A percentile compares a stretch with the other conserved stretches of the same genome.
phyloP scores from a whole-genome alignment of 2,888 invertebrate genomes.

The Drosophila dives region DNA sequence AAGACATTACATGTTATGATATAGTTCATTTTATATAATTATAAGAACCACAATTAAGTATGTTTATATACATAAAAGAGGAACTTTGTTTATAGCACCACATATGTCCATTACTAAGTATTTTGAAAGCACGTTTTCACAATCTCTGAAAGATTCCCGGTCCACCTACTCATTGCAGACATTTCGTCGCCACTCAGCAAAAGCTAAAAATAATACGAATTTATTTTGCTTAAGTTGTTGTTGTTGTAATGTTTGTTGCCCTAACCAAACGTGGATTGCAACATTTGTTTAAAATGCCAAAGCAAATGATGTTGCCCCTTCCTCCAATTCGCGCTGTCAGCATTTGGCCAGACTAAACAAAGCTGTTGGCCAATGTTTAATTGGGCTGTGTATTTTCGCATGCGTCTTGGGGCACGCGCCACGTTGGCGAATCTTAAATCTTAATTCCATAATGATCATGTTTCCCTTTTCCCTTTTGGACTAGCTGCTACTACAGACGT shows the following conservation, averaged over 20 bases:
- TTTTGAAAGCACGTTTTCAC: not conserved
- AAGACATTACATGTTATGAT: not conserved
- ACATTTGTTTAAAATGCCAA: constrained; percentile 53
- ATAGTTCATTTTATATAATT: not conserved
- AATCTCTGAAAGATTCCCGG: not conserved
- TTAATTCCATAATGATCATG: constrained; percentile 19
- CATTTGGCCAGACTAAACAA: constrained; percentile 63
- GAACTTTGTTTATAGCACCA: not conserved
- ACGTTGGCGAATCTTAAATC: constrained; percentile 1
- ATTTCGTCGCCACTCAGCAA: constrained; percentile 51
- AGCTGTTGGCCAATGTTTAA: constrained; percentile 44
- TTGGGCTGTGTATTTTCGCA: constrained; percentile 5
- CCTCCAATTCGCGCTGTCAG: no score
- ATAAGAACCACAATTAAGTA: not conserved
- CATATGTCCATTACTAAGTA: not conserved
- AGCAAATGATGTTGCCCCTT: constrained; percentile 3
- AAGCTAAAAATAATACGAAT: constrained; percentile 42
- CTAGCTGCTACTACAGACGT: constrained; percentile 45
- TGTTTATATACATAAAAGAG: not conserved
- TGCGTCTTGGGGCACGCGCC: constrained; percentile 63
- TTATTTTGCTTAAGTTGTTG: constrained; percentile 22
- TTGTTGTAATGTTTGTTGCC: constrained; percentile 1
- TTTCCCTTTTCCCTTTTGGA: constrained; percentile 9
- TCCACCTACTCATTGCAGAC: constrained; percentile 19
- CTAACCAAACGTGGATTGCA: constrained; percentile 29